Conservation (phyloP, 2,888 invertebrate species). For the Agrotis puta region DNA sequence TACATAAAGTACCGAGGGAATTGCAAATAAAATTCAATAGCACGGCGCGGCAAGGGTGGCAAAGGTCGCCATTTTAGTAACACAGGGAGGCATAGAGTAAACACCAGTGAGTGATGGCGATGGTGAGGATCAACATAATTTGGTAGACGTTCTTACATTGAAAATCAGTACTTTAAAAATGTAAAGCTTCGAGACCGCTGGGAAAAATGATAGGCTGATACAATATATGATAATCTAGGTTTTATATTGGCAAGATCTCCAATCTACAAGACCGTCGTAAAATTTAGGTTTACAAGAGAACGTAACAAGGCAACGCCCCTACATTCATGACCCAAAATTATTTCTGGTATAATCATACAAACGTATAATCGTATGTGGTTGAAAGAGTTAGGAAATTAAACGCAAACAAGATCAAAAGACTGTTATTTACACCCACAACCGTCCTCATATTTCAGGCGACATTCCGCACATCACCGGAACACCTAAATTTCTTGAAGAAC, state of each 20-base stretch:
- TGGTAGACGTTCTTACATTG: constrained; percentile 21
- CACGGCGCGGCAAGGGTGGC: constrained; percentile 37
- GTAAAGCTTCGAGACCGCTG: neutral
- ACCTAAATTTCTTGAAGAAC: constrained; percentile 52
- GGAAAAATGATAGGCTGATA: neutral
- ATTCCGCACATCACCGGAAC: constrained; percentile 40
- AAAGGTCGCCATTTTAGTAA: constrained; percentile 53
- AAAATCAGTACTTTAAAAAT: constrained; percentile 7
- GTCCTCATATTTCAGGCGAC: constrained; percentile 42
- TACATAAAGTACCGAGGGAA: constrained; percentile 32
- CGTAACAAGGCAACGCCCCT: too few relatives aligned
- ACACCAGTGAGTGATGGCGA: constrained; percentile 31
- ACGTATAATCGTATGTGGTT: too few relatives aligned
- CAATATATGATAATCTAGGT: neutral
- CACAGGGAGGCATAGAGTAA: constrained; percentile 39
- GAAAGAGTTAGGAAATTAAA: constrained; percentile 4
- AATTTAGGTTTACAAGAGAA: neutral
- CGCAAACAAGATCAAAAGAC: constrained; percentile 43
- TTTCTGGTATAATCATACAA: neutral
- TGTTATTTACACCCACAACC: constrained; percentile 45
- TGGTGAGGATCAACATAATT: constrained; percentile 31
- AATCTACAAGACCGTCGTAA: neutral
- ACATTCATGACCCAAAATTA: neutral
- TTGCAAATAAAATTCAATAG: constrained; percentile 50
- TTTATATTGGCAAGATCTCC: neutral